Base-by-base conservation (phyloP, 2,797 vertebrate species). In the Iguana delicatissima region DNA sequence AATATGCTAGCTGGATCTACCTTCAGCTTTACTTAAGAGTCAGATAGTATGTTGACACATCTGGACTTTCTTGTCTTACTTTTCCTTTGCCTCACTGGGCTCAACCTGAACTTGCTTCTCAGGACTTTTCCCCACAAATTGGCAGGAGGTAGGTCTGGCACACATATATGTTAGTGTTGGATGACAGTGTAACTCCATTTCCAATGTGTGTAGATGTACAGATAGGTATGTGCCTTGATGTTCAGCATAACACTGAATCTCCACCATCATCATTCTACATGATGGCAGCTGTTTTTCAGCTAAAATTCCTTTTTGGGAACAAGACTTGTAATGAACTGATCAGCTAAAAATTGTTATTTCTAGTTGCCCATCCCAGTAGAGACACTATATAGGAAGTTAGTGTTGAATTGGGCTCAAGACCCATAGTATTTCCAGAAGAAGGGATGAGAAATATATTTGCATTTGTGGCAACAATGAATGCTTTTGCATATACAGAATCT, bases 381-480 rank as follows among this genome's bases (percentile, higher is more conserved):
- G 24, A 57, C 22, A 13, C 6, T 72, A 88, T 73, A 72, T 85
- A 80, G 80, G 89, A 81, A 76, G 81, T 29, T 22, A 38, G 9
- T 16, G 24, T 50, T 4, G 83, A 85, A 6, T 29, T 52, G 83
- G 52, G 29, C 16, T 64, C 64, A 89, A 46, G 29, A 87, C 59
- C 38, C 89, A 79, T 85, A 88, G 55, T 50, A 87, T 93, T 88
- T 88, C 57, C 84, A 92, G 50, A 67, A 16, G 29, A 84, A 29
- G 32, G 67, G 32, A 87, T 86, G 88, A 91, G 90, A 94, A 94
- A 87, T n/a, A n/a, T 22, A 88, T 2, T 73, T 52, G 24, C 12
- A 93, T 76, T 84, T 89, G 1, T 80, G 93, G 76, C 55, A 22
- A 32, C 86, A 82, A 89, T 13, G 46, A 93, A 74, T 77, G 92